A percentile compares a stretch with the other conserved stretches of the same genome.
Evolutionary conservation across 2,888 invertebrate genomes (phyloP).

Genomic region (Sycophila texana): DNA sequence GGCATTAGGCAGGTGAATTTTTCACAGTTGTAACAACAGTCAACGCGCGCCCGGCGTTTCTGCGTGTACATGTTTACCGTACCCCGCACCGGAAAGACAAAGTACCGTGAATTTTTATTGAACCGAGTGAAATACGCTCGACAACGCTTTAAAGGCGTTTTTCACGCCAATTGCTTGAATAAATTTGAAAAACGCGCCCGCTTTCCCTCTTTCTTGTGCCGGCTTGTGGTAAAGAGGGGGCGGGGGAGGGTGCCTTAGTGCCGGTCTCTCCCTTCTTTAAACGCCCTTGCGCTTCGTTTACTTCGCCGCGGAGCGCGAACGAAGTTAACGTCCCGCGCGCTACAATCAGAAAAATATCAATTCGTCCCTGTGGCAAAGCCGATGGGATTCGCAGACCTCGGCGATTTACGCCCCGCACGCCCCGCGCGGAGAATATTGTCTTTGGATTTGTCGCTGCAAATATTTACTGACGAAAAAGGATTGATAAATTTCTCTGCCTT

Average conservation of each 20-base stretch:
- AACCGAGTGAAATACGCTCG: constrained; percentile 54
- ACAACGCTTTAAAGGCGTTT: constrained; percentile 54
- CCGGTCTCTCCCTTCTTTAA: constrained; percentile 7
- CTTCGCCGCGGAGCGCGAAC: background rate
- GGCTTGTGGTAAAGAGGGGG: background rate
- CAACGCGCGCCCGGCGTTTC: constrained; percentile 26
- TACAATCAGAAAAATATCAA: constrained; percentile 44
- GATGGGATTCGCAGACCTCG: too few species aligned
- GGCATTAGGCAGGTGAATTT: constrained; percentile 33
- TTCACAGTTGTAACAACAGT: constrained; percentile 43
- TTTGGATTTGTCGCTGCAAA: too few species aligned
- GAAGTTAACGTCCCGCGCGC: background rate
- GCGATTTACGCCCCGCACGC: too few species aligned
- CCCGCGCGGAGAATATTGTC: too few species aligned
- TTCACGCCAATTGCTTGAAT: constrained; percentile 56
- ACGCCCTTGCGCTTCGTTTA: constrained; percentile 10
- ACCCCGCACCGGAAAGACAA: constrained; percentile 38
- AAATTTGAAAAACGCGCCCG: constrained; percentile 47
- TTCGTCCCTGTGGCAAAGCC: background rate
- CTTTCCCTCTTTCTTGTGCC: constrained; percentile 6
- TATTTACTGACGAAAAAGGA: too few species aligned
- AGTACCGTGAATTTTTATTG: constrained; percentile 55
- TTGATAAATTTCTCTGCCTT: too few species aligned
- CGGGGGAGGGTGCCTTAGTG: too few species aligned
- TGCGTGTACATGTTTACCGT: background rate